Conservation (phyloP, 1,140 invertebrate genomes). For the Gerris buenoi region DNA sequence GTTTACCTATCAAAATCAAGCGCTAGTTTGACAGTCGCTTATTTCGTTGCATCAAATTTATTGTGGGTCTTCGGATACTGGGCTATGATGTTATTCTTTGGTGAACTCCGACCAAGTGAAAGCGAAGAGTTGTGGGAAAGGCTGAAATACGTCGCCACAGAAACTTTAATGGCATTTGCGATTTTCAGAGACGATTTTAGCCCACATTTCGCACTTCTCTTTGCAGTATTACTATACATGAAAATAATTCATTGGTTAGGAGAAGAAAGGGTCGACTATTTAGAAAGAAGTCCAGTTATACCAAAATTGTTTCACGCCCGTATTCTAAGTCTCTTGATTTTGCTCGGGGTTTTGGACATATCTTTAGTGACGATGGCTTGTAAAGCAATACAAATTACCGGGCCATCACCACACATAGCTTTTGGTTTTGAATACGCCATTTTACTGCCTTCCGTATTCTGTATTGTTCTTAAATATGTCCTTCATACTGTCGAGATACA, state of each 20-base stretch:
- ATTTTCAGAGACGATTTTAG: slow-evolving; percentile 32
- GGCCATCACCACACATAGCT: slow-evolving; percentile 2
- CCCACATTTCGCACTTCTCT: not conserved
- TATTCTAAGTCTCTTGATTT: slow-evolving; percentile 4
- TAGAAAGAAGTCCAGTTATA: slow-evolving; percentile 10
- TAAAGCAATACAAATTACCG: not conserved
- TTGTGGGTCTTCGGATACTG: not conserved
- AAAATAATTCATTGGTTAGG: slow-evolving; percentile 10
- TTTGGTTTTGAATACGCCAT: slow-evolving; percentile 13
- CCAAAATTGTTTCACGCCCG: slow-evolving; percentile 7
- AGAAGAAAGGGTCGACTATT: slow-evolving; percentile 8
- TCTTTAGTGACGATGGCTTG: slow-evolving; percentile 3
- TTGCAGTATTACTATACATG: slow-evolving; percentile 4
- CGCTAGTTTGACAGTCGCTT: not conserved
- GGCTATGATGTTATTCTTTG: slow-evolving; percentile 7
- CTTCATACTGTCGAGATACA: not conserved
- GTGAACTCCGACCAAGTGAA: slow-evolving; percentile 4
- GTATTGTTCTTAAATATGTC: slow-evolving; percentile 5
- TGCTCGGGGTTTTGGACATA: slow-evolving; percentile 3
- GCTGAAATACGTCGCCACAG: slow-evolving; percentile 48
- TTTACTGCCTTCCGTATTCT: not conserved
- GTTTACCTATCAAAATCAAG: slow-evolving; percentile 8
- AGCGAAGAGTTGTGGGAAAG: slow-evolving; percentile 39
- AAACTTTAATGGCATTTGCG: slow-evolving; percentile 50
- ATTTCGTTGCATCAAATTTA: not conserved